phyloP scores from a whole-genome alignment of 2,113 vertebrate species.

The Chamaea fasciata region DNA sequence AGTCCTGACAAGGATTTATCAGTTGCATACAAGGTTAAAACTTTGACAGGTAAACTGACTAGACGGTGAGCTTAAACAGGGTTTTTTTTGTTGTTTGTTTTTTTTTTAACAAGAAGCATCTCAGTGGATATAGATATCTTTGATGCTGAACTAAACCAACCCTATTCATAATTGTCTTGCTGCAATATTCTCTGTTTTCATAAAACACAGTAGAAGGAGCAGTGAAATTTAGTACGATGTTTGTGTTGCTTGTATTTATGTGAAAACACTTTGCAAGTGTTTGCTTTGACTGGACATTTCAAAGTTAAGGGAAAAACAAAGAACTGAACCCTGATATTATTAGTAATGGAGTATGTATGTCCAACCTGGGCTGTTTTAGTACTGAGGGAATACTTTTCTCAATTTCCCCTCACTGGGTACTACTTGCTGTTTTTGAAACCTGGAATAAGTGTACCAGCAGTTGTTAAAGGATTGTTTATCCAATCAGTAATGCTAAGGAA shows the following conservation, averaged over 20 bases:
- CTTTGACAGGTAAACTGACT: not conserved
- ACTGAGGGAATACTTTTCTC: not conserved
- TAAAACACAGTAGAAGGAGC: not conserved
- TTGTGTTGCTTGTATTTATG: not conserved
- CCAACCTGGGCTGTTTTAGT: not conserved
- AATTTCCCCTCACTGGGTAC: accelerated
- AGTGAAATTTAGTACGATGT: not conserved
- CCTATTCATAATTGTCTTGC: not conserved
- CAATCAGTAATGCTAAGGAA: not conserved
- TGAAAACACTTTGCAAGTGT: not conserved
- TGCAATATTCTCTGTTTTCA: not conserved
- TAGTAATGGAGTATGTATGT: not conserved
- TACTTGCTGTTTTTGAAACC: not conserved
- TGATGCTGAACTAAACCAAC: not conserved
- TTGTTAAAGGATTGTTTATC: not conserved
- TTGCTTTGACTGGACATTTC: not conserved
- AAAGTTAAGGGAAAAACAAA: not conserved
- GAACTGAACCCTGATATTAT: not conserved
- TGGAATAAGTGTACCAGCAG: not conserved
- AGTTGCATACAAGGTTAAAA: not conserved
- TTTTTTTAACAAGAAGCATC: not conserved
- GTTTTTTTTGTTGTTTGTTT: too few relatives aligned
- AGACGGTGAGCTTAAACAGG: not conserved
- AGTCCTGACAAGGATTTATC: not conserved
- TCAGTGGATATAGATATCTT: not conserved